A percentile compares a stretch with the other conserved stretches of the same genome.
Conservation (phyloP, 1,140 invertebrate species). For the Nebria ingens region DNA sequence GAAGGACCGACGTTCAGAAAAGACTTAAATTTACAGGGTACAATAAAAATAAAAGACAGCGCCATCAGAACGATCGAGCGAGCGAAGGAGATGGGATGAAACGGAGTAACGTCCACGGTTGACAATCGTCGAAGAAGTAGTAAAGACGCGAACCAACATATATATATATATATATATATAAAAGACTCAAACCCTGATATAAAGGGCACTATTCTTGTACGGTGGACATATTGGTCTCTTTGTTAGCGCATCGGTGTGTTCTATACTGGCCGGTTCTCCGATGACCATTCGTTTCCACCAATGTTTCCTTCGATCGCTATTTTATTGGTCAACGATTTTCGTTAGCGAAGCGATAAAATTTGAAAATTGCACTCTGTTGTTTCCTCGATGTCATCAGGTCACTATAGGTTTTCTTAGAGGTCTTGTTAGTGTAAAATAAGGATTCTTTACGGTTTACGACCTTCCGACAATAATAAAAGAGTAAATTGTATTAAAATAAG, state of each 20-base stretch:
- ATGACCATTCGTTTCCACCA: neutral
- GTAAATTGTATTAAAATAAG: neutral
- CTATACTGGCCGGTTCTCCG: too few relatives aligned
- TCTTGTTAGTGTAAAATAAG: neutral
- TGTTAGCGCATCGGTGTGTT: neutral
- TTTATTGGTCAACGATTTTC: constrained; percentile 5
- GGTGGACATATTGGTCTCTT: constrained; percentile 1
- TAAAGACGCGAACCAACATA: neutral
- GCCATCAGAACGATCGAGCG: neutral
- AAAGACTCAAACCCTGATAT: constrained; percentile 1
- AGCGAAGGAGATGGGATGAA: too few relatives aligned
- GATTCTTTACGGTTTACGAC: neutral
- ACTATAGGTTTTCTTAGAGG: neutral
- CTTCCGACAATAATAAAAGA: neutral
- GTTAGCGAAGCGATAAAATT: constrained; percentile 5
- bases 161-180: too few relatives aligned
- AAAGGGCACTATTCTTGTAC: neutral
- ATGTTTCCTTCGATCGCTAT: constrained; percentile 7
- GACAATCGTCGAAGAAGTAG: too few relatives aligned
- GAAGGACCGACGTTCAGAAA: neutral
- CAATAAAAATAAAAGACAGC: constrained; percentile 5
- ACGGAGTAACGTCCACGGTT: neutral
- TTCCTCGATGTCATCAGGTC: constrained; percentile 4
- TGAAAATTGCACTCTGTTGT: constrained; percentile 3
- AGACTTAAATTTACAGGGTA: constrained; percentile 1